These are phyloP conservation scores for Penaeus vannamei DNA, from an alignment of 1,140 invertebrate genomes.

Conservation along the genomic window DNA sequence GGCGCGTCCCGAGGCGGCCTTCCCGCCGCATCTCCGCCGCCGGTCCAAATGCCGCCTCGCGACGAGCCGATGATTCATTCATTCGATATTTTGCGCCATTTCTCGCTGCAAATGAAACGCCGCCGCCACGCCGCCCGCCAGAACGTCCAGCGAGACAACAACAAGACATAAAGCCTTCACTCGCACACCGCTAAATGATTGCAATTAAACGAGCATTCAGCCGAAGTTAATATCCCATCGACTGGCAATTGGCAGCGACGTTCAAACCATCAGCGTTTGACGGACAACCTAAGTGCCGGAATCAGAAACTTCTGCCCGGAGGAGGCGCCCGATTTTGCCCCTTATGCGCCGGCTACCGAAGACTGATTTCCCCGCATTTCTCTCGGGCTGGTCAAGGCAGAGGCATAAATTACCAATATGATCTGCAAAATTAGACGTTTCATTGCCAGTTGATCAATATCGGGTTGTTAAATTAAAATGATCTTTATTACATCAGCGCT, in stretches of 20 bases:
- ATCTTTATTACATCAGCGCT: constrained; percentile 6
- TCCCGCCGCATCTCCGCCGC: too few relatives aligned
- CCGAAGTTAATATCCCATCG: constrained; percentile 63
- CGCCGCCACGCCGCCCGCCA: too few relatives aligned
- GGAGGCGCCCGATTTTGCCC: constrained; percentile 5
- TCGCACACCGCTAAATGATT: constrained; percentile 59
- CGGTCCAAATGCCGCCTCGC: too few relatives aligned
- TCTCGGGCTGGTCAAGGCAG: constrained; percentile 40
- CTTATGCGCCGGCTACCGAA: not conserved
- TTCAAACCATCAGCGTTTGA: constrained; percentile 47
- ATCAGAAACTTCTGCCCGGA: constrained; percentile 14
- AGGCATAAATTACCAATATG: constrained; percentile 60
- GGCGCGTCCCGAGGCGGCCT: too few relatives aligned
- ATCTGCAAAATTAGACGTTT: constrained; percentile 63
- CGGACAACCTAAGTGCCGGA: constrained; percentile 43
- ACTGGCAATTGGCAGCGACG: constrained; percentile 59
- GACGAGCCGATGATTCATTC: too few relatives aligned
- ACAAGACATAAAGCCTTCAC: constrained; percentile 51
- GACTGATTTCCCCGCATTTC: constrained; percentile 3
- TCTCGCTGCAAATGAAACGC: too few relatives aligned
- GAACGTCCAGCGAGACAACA: too few relatives aligned
- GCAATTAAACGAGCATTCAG: constrained; percentile 61
- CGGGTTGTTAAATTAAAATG: not conserved
- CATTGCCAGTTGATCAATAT: constrained; percentile 57
- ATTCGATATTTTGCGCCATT: too few relatives aligned